These are phyloP conservation scores for Oeneis ivallda DNA, from an alignment of 2,888 invertebrate genomes.

Conservation along the genomic window DNA sequence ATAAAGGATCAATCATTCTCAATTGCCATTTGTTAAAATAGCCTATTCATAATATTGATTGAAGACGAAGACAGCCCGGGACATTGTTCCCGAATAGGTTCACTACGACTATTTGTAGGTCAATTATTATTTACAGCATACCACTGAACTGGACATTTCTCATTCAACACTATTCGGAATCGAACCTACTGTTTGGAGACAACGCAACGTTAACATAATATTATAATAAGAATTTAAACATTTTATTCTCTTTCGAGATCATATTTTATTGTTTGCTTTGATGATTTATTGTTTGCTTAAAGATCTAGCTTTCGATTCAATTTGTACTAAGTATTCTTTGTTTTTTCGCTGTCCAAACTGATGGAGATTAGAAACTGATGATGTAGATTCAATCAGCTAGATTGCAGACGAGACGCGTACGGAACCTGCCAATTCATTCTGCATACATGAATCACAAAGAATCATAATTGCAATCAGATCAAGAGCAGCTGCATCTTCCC, in stretches of 20 bases:
- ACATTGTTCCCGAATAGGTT: constrained; percentile 27
- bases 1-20: constrained; percentile 38
- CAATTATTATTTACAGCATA: not conserved
- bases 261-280: too few relatives aligned
- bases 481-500: constrained; percentile 21
- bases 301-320: constrained; percentile 8
- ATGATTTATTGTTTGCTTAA: not conserved
- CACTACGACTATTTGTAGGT: not conserved
- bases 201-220: too few relatives aligned
- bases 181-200: not conserved
- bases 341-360: not conserved
- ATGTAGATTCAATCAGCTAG: not conserved
- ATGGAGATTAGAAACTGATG: constrained; percentile 10
- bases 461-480: not conserved
- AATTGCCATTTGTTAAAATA: constrained; percentile 37
- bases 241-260: too few relatives aligned
- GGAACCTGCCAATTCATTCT: constrained; percentile 1
- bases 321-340: constrained; percentile 1
- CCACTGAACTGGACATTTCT: not conserved
- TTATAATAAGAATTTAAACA: too few relatives aligned
- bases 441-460: constrained; percentile 7
- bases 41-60: constrained; percentile 38
- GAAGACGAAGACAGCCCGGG: constrained; percentile 25
- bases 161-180: too few relatives aligned
- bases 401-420: not conserved